Base-by-base conservation (phyloP, 2,797 vertebrate species). In the Aulostomus chinensis region DNA sequence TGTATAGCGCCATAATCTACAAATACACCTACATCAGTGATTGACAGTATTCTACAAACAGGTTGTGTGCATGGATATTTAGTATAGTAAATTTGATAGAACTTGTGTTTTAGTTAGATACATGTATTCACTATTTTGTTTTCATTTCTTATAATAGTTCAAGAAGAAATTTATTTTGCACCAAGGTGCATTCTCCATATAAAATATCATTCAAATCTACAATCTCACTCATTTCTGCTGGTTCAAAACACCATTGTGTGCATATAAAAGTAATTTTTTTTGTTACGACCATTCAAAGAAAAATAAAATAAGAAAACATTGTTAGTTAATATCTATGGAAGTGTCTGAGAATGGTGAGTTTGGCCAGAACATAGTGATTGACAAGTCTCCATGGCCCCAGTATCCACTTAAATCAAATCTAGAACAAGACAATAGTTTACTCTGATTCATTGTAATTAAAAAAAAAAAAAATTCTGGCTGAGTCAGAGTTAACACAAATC, bases 381-480 rank as follows among this genome's bases (percentile, higher is more conserved):
- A 87, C 76, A 84, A 84, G 86, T 84, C 79, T 68, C 70, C 71
- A 59, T 47, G 22, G 74, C 55, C 26, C 30, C 80, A 71, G 75
- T 86, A 89, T 88, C 80, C 69, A 60, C 83, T 87, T 87, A 78
- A 84, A 87, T 89, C 86, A 88, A 79, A 83, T 80, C 68, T 74
- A 57, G 84, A 83, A 82, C n/a, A n/a, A n/a, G n/a, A n/a, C 81
- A 80, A 85, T 87, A 72, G 87, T 77, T 84, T n/a, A n/a, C n/a
- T n/a, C n/a, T n/a, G n/a, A n/a, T n/a, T n/a, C n/a, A n/a, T n/a
- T n/a, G n/a, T n/a, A n/a, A n/a, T n/a, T n/a, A n/a, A n/a, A n/a
- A n/a, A n/a, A n/a, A n/a, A n/a, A n/a, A n/a, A n/a, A n/a, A n/a
- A 74, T 58, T 61, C 63, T 30, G 68, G 33, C 76, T 74, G 77